These are phyloP conservation scores for Heliconius ismenius DNA, from an alignment of 2,888 invertebrate species.

Conservation along the genomic window DNA sequence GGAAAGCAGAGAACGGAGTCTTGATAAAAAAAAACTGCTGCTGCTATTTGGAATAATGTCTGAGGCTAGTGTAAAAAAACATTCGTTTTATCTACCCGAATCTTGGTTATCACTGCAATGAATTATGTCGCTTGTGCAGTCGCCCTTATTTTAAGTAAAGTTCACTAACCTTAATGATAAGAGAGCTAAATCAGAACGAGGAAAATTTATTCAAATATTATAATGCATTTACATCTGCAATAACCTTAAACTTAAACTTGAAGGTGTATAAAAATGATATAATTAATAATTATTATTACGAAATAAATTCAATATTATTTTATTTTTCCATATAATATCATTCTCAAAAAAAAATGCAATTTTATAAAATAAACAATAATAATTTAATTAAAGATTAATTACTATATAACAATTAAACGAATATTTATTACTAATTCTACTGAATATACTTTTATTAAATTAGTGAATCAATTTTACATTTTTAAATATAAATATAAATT, in stretches of 20 bases:
- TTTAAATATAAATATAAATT: too few relatives aligned
- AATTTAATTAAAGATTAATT: background rate
- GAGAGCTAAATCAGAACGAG: slow-evolving; percentile 42
- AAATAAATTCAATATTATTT: background rate
- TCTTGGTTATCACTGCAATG: slow-evolving; percentile 15
- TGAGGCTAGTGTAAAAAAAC: background rate
- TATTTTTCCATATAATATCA: background rate
- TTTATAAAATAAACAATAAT: background rate
- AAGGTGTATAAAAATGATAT: slow-evolving; percentile 18
- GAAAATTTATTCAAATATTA: slow-evolving; percentile 40
- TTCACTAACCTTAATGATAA: slow-evolving; percentile 47
- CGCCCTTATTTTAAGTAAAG: slow-evolving; percentile 42
- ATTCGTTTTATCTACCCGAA: background rate
- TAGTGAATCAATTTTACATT: too few relatives aligned
- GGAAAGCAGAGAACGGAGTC: too few relatives aligned
- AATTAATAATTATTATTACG: background rate
- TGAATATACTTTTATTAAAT: too few relatives aligned
- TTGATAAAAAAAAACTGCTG: too few relatives aligned
- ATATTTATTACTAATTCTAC: background rate
- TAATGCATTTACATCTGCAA: slow-evolving; percentile 25
- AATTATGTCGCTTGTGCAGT: slow-evolving; percentile 34
- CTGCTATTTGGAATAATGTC: background rate
- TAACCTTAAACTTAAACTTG: slow-evolving; percentile 44
- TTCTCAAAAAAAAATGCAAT: background rate
- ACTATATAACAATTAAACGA: background rate